Conservation (phyloP, 2,113 vertebrate genomes). For the Calidris pugnax region DNA sequence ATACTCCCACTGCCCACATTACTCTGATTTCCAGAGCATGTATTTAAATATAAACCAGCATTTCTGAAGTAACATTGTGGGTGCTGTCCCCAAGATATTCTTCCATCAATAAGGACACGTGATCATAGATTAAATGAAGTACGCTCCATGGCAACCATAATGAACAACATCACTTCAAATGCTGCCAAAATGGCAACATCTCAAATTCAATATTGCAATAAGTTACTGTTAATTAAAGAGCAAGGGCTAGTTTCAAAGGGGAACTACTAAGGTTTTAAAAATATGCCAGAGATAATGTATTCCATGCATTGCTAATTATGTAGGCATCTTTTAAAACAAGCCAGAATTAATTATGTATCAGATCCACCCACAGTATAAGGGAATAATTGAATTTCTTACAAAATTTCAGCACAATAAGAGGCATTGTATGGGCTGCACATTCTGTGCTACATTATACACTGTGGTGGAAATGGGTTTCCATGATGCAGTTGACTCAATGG, state of each 20-base stretch:
- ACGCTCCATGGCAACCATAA: constrained; percentile 16
- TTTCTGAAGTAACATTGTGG: constrained; percentile 1
- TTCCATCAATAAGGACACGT: background rate
- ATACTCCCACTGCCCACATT: background rate
- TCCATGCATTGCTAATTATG: constrained; percentile 19
- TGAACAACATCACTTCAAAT: constrained; percentile 19
- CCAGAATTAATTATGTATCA: constrained; percentile 27
- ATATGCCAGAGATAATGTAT: background rate
- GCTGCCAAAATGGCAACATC: constrained; percentile 37
- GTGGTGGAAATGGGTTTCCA: background rate
- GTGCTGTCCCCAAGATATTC: constrained; percentile 28
- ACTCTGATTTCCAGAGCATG: background rate
- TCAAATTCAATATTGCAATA: constrained; percentile 34
- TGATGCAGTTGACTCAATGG: background rate
- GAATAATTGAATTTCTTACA: constrained; percentile 34
- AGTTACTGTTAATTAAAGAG: constrained; percentile 48
- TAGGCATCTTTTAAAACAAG: constrained; percentile 33
- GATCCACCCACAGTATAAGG: background rate
- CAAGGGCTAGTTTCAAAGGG: constrained; percentile 42
- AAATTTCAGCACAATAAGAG: background rate
- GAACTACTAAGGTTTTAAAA: constrained; percentile 38
- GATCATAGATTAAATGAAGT: constrained; percentile 2
- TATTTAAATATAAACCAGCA: background rate
- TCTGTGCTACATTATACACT: background rate
- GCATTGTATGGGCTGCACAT: background rate